Evolutionary conservation across 2,888 invertebrate genomes (phyloP).

Genomic region (Rutpela maculata): DNA sequence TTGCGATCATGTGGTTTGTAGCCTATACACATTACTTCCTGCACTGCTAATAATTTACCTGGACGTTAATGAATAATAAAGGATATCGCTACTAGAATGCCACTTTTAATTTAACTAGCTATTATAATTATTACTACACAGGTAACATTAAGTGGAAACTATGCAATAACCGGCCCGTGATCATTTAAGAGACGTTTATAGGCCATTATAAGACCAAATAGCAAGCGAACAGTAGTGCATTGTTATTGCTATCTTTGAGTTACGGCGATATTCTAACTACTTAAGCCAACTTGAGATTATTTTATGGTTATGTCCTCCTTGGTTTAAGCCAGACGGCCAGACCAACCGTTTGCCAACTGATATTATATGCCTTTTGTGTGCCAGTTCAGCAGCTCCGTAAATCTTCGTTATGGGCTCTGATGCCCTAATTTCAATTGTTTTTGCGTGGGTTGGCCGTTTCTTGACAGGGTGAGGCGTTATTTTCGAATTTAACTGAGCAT

Average conservation of each 20-base stretch:
- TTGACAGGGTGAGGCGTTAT: neutral
- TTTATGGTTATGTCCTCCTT: conserved; percentile 20
- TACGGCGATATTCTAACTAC: conserved; percentile 22
- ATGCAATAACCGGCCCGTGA: conserved; percentile 2
- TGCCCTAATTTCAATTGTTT: conserved; percentile 1
- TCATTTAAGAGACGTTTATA: conserved; percentile 20
- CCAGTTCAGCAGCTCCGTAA: neutral
- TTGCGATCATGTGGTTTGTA: too few relatives aligned
- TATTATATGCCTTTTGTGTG: neutral
- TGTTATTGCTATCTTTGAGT: conserved; percentile 28
- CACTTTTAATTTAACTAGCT: conserved; percentile 14
- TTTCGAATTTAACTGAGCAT: neutral
- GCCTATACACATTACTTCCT: too few relatives aligned
- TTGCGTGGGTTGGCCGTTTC: neutral
- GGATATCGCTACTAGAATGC: neutral
- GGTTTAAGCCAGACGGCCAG: conserved; percentile 18
- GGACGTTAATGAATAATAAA: conserved; percentile 8
- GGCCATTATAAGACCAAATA: conserved; percentile 19
- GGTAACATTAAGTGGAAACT: conserved; percentile 11
- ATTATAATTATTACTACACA: conserved; percentile 6
- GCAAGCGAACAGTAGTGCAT: conserved; percentile 14
- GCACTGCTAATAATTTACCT: conserved; percentile 2
- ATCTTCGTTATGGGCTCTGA: conserved; percentile 2
- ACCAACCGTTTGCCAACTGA: conserved; percentile 20
- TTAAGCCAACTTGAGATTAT: conserved; percentile 29